Conservation (phyloP, 2,797 vertebrate species). For the Trematomus bernacchii region DNA sequence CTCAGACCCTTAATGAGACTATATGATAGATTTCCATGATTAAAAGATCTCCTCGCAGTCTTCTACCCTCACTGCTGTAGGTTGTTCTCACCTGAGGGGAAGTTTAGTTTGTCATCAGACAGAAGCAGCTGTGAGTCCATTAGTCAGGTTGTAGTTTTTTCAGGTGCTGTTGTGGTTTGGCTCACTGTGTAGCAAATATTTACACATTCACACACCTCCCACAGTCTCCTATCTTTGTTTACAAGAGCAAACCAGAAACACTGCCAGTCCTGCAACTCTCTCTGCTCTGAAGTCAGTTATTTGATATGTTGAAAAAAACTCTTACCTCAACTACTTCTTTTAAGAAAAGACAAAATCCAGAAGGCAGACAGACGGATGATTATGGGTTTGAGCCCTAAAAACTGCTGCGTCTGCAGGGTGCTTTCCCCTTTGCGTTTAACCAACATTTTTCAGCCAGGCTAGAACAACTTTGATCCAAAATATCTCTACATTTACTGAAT, state of each 20-base stretch:
- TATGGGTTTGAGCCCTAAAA: conserved; percentile 34
- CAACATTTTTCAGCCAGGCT: not conserved
- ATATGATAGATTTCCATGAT: no score
- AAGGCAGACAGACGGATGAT: conserved; percentile 40
- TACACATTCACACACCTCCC: conserved; percentile 43
- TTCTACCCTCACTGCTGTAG: not conserved
- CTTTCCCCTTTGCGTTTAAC: conserved; percentile 15
- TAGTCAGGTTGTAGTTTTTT: conserved; percentile 37
- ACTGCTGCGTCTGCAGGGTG: conserved; percentile 30
- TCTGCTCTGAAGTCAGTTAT: conserved; percentile 21
- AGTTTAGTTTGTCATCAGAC: conserved; percentile 28
- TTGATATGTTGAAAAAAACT: conserved; percentile 17
- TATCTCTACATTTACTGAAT: not conserved
- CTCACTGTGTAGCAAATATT: conserved; percentile 26
- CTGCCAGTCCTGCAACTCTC: not conserved
- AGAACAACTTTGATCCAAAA: not conserved
- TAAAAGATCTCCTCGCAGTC: not conserved
- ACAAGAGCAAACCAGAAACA: conserved; percentile 46
- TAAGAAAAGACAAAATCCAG: conserved; percentile 17
- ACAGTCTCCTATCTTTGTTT: conserved; percentile 58
- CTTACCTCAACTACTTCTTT: conserved; percentile 15
- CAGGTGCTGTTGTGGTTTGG: conserved; percentile 50
- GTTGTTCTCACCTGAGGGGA: conserved; percentile 1
- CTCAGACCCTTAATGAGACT: no score
- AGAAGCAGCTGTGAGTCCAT: conserved; percentile 41